phyloP scores from a whole-genome alignment of 2,888 invertebrate genomes.

The Beris morrisii region DNA sequence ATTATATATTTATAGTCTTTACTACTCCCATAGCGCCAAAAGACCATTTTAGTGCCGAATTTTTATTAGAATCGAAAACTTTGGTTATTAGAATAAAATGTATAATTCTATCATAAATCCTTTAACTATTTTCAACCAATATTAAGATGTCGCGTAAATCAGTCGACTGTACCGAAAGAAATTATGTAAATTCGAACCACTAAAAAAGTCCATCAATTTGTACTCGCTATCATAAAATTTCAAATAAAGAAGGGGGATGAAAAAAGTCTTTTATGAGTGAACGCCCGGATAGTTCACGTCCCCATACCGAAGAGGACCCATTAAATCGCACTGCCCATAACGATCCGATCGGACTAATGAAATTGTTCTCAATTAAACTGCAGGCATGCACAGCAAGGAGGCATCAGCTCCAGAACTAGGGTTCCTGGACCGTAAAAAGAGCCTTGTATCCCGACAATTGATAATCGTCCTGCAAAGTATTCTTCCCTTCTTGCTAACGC shows the following conservation, averaged over 20 bases:
- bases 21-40: too few species aligned
- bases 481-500: slow-evolving; percentile 1
- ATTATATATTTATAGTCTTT: too few species aligned
- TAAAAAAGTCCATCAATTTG: slow-evolving; percentile 18
- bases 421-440: slow-evolving; percentile 32
- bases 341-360: slow-evolving; percentile 37
- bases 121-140: too few species aligned
- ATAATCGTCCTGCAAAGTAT: slow-evolving; percentile 18
- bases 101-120: too few species aligned
- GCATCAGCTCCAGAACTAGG: slow-evolving; percentile 19
- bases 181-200: slow-evolving; percentile 1
- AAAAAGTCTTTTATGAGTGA: slow-evolving; percentile 1
- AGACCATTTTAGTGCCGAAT: too few species aligned
- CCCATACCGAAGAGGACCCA: slow-evolving; percentile 12
- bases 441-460: slow-evolving; percentile 22
- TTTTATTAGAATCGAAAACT: too few species aligned
- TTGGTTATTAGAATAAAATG: too few species aligned
- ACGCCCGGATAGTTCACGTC: slow-evolving; percentile 34
- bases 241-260: slow-evolving; percentile 18
- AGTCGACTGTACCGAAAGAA: too few species aligned
- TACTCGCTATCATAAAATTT: slow-evolving; percentile 11
- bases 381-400: slow-evolving; percentile 36
- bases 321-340: slow-evolving; percentile 32
- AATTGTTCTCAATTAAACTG: slow-evolving; percentile 40
- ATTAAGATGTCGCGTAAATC: too few species aligned